Percentiles rank a stretch among this genome's conserved stretches.
These are phyloP conservation scores for Papilio xuthus DNA, from an alignment of 1,140 invertebrate species.

Conservation along the genomic window DNA sequence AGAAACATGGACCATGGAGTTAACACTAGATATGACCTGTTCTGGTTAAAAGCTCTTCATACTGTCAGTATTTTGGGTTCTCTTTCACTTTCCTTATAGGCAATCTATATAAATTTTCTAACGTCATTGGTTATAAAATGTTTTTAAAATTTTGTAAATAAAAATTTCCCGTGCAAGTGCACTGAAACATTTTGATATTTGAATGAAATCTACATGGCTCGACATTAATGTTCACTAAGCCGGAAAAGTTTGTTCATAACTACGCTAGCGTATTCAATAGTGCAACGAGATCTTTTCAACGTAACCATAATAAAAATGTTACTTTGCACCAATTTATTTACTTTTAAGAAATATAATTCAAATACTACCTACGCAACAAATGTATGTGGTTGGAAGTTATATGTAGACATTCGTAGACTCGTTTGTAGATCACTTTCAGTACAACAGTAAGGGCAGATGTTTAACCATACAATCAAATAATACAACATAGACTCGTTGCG, in stretches of 20 bases:
- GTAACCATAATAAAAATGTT: not conserved
- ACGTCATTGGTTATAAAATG: too few species aligned
- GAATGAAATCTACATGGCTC: not conserved
- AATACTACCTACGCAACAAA: too few species aligned
- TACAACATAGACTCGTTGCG: not conserved
- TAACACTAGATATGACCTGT: not conserved
- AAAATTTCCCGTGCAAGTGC: not conserved
- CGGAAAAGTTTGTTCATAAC: not conserved
- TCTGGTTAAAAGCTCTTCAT: not conserved
- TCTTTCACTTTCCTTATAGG: not conserved
- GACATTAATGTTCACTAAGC: not conserved
- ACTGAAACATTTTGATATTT: not conserved
- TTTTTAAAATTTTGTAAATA: too few species aligned
- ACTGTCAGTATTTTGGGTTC: not conserved
- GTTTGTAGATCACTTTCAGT: not conserved
- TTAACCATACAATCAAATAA: not conserved
- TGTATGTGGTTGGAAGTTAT: not conserved
- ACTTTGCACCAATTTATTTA: not conserved
- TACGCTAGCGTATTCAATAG: not conserved
- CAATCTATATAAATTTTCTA: not conserved
- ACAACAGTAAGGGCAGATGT: not conserved
- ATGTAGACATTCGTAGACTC: conserved; percentile 7
- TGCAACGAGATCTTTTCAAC: not conserved
- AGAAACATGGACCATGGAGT: not conserved
- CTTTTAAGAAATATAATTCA: too few species aligned